phyloP scores from a whole-genome alignment of 2,888 invertebrate genomes.

The Julus scandinavius region DNA sequence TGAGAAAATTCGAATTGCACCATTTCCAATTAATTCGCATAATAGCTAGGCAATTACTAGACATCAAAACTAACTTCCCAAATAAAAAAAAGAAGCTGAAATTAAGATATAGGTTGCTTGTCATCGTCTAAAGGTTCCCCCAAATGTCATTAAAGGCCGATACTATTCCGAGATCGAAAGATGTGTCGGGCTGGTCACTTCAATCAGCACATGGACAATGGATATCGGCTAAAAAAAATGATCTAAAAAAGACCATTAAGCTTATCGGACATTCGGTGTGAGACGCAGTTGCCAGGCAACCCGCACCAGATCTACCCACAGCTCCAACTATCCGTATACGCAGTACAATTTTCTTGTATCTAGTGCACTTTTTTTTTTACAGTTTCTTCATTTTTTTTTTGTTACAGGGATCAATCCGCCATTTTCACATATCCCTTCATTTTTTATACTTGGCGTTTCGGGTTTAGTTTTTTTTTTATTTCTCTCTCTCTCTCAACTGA shows the following conservation, averaged over 20 bases:
- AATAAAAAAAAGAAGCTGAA: background rate
- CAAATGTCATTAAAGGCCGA: background rate
- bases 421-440: background rate
- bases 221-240: constrained; percentile 19
- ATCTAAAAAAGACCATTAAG: constrained; percentile 11
- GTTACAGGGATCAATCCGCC: constrained; percentile 27
- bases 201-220: constrained; percentile 26
- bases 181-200: constrained; percentile 6
- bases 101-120: background rate
- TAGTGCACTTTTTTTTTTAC: background rate
- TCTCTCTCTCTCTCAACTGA: background rate
- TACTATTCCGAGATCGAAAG: constrained; percentile 6
- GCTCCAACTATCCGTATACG: background rate
- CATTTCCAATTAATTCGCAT: background rate
- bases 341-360: background rate
- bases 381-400: background rate
- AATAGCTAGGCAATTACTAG: background rate
- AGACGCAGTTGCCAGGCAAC: background rate
- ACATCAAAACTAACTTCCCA: background rate
- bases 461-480: background rate
- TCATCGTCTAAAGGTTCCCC: background rate
- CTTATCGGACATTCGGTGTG: background rate
- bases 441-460: background rate
- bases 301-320: background rate
- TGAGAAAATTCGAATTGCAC: background rate